A percentile compares a stretch with the other conserved stretches of the same genome.
Conservation (phyloP, 2,888 invertebrate genomes). For the Clitarchus hookeri region DNA sequence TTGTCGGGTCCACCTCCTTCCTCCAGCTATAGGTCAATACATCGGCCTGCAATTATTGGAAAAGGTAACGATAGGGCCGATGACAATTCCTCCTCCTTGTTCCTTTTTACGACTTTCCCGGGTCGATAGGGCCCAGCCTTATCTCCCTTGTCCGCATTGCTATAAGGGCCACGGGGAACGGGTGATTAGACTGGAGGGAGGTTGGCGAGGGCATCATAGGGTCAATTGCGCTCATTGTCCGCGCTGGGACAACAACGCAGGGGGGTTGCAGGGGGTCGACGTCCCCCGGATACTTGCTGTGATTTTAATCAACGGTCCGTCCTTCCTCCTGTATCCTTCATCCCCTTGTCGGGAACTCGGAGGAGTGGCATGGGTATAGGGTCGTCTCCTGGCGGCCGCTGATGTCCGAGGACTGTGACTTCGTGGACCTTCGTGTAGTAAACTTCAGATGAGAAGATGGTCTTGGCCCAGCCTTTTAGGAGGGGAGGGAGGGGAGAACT, state of each 20-base stretch:
- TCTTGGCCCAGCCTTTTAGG: too few relatives aligned
- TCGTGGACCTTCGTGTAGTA: too few relatives aligned
- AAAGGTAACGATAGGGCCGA: not conserved
- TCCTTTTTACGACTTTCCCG: not conserved
- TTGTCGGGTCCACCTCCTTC: not conserved
- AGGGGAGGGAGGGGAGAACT: too few relatives aligned
- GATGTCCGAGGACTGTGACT: too few relatives aligned
- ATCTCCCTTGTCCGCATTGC: not conserved
- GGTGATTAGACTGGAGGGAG: slow-evolving; percentile 20
- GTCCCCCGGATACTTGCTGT: not conserved
- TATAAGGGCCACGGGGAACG: not conserved
- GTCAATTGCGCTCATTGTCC: slow-evolving; percentile 38
- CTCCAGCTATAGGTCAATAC: not conserved
- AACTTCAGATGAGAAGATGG: too few relatives aligned
- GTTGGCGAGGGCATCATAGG: slow-evolving; percentile 28
- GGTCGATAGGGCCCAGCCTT: not conserved
- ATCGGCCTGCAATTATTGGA: slow-evolving; percentile 7
- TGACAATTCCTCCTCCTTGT: not conserved
- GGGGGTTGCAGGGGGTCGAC: not conserved
- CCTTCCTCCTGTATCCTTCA: not conserved
- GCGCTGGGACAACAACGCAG: slow-evolving; percentile 30
- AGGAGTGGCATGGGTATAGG: not conserved
- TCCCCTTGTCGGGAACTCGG: not conserved
- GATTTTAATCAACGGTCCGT: not conserved
- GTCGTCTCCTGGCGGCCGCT: too few relatives aligned